Conservation (phyloP, 2,113 vertebrate species). For the Himantopus leucocephalus region DNA sequence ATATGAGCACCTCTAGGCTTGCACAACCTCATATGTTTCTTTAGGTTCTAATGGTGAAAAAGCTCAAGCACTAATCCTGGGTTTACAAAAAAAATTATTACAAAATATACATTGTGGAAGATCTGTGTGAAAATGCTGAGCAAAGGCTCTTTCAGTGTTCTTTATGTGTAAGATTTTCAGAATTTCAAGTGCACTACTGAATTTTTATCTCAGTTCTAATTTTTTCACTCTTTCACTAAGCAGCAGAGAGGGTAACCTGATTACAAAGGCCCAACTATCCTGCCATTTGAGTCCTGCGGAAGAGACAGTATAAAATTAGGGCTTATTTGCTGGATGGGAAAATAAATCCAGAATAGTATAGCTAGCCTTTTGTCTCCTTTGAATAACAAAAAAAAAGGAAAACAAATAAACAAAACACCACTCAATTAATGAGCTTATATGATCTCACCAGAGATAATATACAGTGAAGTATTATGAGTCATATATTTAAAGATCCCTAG, state of each 20-base stretch:
- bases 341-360: not conserved
- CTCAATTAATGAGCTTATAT: not conserved
- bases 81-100: not conserved
- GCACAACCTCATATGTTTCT: fast-evolving
- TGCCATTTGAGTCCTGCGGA: not conserved
- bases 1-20: not conserved
- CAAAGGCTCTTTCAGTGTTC: not conserved
- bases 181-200: not conserved
- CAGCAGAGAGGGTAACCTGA: not conserved
- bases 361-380: not conserved
- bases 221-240: not conserved
- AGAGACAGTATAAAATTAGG: not conserved
- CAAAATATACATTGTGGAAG: fast-evolving
- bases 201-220: not conserved
- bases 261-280: not conserved
- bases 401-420: not conserved
- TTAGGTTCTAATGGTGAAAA: not conserved
- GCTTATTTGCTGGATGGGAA: not conserved
- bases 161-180: not conserved
- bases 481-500: not conserved
- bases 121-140: not conserved
- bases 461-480: not conserved
- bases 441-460: not conserved
- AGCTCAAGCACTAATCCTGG: not conserved
- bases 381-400: not conserved